These are phyloP conservation scores for Natrix natrix DNA, from an alignment of 2,797 vertebrate genomes.

Conservation along the genomic window DNA sequence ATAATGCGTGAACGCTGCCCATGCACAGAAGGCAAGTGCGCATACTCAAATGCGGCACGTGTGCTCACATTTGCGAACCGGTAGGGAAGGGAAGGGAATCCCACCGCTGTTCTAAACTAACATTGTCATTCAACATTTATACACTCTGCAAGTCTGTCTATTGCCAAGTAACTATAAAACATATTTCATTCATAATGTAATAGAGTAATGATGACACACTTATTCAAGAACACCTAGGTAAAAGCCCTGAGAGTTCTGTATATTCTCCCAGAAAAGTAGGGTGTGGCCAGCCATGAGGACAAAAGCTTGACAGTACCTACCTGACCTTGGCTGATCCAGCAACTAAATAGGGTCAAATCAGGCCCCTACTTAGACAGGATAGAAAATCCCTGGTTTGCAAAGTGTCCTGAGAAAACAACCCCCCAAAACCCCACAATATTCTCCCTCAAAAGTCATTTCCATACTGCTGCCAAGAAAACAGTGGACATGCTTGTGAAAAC, in stretches of 20 bases:
- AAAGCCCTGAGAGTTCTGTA: not conserved
- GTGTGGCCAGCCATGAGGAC: not conserved
- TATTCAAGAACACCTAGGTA: not conserved
- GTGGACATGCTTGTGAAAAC: not conserved
- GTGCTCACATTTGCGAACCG: too few relatives aligned
- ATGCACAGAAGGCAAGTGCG: too few relatives aligned
- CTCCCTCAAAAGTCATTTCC: not conserved
- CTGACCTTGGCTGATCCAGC: not conserved
- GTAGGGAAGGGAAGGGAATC: too few relatives aligned
- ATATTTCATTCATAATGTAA: constrained; percentile 1
- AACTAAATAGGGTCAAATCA: not conserved
- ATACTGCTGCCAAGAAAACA: not conserved
- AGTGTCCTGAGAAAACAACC: not conserved
- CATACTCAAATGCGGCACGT: too few relatives aligned
- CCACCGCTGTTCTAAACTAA: not conserved
- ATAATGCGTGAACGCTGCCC: too few relatives aligned
- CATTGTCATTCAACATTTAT: not conserved
- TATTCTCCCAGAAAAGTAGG: not conserved
- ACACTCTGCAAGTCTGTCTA: not conserved
- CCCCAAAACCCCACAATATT: not conserved
- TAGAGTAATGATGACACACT: not conserved
- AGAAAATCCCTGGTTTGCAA: not conserved
- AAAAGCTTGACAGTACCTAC: not conserved
- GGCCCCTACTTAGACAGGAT: not conserved
- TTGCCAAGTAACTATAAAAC: not conserved